Evolutionary conservation across 1,140 invertebrate genomes (phyloP).

Genomic region (Zaprionus africanus): DNA sequence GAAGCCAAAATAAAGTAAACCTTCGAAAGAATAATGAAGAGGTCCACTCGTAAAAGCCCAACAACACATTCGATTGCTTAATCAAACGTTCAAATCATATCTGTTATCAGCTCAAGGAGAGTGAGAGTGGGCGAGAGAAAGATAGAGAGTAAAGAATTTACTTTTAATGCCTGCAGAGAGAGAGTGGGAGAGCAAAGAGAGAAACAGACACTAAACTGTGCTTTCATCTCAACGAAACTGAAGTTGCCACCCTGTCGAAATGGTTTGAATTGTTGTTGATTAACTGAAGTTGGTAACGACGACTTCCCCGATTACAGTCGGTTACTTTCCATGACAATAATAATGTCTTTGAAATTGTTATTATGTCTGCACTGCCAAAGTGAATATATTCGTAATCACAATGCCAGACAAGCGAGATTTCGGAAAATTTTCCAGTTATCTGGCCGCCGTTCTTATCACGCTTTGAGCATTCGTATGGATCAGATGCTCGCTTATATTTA

Average conservation of each 20-base stretch:
- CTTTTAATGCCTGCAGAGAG: neutral
- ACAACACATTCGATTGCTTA: neutral
- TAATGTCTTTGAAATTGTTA: neutral
- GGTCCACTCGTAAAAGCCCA: neutral
- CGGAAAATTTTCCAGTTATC: conserved; percentile 3
- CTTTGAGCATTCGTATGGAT: conserved; percentile 34
- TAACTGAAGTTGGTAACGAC: neutral
- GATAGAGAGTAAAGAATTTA: conserved; percentile 1
- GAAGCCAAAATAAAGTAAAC: neutral
- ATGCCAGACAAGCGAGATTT: neutral
- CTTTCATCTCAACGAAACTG: conserved; percentile 8
- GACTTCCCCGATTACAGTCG: neutral
- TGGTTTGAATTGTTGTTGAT: conserved; percentile 8
- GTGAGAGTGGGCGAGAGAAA: neutral
- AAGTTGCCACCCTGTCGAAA: conserved; percentile 32
- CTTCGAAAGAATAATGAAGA: neutral
- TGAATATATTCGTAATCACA: neutral
- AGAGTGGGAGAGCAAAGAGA: neutral
- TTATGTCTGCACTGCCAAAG: neutral
- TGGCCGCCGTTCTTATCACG: conserved; percentile 31
- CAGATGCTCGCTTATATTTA: conserved; percentile 27
- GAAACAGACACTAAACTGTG: neutral
- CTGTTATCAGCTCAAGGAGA: conserved; percentile 13
- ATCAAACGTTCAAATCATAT: conserved; percentile 14
- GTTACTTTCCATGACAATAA: neutral